Conservation (phyloP, 2,113 vertebrate species). For the Laticauda colubrina region DNA sequence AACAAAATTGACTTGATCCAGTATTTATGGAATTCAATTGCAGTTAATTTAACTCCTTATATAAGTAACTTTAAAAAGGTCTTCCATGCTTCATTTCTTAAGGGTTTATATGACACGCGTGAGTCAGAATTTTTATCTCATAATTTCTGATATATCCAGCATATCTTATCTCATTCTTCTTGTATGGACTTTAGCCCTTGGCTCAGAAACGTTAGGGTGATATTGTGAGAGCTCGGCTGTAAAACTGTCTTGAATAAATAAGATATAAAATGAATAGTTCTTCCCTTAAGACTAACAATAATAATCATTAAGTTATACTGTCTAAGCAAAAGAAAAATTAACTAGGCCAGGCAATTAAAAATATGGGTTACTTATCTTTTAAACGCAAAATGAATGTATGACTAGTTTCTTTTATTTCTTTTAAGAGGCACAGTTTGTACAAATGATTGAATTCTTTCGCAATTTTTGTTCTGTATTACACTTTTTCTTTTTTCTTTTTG, state of each 20-base stretch:
- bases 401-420: neutral
- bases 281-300: neutral
- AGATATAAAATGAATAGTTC: neutral
- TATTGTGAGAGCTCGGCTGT: neutral
- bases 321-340: neutral
- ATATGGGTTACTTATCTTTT: neutral
- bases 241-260: neutral
- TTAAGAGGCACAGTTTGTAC: neutral
- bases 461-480: neutral
- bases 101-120: neutral
- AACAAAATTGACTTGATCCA: neutral
- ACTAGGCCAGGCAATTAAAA: neutral
- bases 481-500: neutral
- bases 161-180: neutral
- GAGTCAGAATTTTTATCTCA: neutral
- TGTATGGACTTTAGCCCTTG: neutral
- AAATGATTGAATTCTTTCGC: neutral
- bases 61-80: neutral
- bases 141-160: neutral
- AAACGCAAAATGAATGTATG: neutral
- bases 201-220: neutral
- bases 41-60: neutral
- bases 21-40: neutral
- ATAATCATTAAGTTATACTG: neutral
- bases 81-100: neutral